These are phyloP conservation scores for Dromaius novaehollandiae DNA, from an alignment of 2,113 vertebrate genomes.

Conservation along the genomic window DNA sequence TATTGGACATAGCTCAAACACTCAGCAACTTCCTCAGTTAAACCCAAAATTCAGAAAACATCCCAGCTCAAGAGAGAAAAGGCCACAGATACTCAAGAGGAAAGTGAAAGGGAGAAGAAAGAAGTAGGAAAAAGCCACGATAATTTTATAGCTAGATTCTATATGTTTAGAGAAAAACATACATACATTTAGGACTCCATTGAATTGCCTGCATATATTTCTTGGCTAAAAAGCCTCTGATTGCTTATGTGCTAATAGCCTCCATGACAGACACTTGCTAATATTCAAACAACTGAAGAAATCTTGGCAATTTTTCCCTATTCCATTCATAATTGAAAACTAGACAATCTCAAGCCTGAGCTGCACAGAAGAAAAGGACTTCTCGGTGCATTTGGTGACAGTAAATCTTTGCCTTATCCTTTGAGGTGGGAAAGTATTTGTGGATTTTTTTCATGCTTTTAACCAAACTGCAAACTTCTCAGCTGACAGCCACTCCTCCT, in stretches of 20 bases:
- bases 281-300: not conserved
- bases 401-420: constrained; percentile 17
- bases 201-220: not conserved
- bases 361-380: not conserved
- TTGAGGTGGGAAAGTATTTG: constrained; percentile 19
- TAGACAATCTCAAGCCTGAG: not conserved
- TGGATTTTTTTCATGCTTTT: not conserved
- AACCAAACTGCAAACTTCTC: not conserved
- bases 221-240: not conserved
- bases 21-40: not conserved
- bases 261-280: not conserved
- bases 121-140: not conserved
- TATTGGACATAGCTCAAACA: not conserved
- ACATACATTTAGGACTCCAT: not conserved
- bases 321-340: not conserved
- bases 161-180: not conserved
- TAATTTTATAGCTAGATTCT: not conserved
- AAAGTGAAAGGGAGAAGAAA: not conserved
- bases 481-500: constrained; percentile 11
- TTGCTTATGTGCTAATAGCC: not conserved
- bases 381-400: not conserved
- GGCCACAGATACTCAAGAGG: not conserved
- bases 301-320: not conserved
- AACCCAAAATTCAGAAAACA: not conserved
- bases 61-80: not conserved